These are phyloP conservation scores for Himalopsyche japonica DNA, from an alignment of 2,888 invertebrate species.

Conservation along the genomic window DNA sequence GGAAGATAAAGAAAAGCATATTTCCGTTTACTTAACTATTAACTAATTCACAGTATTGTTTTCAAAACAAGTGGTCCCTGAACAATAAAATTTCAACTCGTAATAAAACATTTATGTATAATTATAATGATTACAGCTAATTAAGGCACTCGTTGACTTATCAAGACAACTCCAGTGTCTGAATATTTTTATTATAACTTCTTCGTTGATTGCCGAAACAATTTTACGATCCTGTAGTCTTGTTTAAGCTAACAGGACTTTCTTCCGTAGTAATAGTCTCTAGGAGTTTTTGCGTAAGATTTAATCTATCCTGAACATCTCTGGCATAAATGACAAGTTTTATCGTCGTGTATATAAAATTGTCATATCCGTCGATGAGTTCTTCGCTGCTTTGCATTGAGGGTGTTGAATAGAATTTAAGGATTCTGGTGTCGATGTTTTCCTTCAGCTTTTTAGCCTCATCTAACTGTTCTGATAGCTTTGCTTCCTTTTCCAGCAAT, in stretches of 20 bases:
- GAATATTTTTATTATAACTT: not conserved
- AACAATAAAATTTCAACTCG: not conserved
- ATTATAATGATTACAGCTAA: conserved; percentile 14
- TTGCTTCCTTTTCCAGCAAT: conserved; percentile 69
- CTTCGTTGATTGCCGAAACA: not conserved
- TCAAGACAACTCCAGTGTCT: not conserved
- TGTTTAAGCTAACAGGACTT: not conserved
- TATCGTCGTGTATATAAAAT: conserved; percentile 85
- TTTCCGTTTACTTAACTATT: not conserved
- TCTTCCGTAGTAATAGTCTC: conserved; percentile 57
- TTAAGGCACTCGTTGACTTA: conserved; percentile 9
- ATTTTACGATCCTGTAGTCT: not conserved
- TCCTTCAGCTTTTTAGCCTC: conserved; percentile 82
- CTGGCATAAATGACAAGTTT: conserved; percentile 80
- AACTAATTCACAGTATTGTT: not conserved
- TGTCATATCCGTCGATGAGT: conserved; percentile 78
- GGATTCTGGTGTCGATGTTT: conserved; percentile 77
- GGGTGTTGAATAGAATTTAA: conserved; percentile 70
- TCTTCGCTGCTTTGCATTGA: conserved; percentile 72
- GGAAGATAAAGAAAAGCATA: too few relatives aligned
- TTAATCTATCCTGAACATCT: conserved; percentile 82
- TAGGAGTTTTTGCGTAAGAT: conserved; percentile 79
- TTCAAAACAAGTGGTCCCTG: not conserved
- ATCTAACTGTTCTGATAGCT: conserved; percentile 75
- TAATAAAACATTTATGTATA: not conserved